Conservation (phyloP, 2,888 invertebrate genomes). For the Drosophila bunnanda region DNA sequence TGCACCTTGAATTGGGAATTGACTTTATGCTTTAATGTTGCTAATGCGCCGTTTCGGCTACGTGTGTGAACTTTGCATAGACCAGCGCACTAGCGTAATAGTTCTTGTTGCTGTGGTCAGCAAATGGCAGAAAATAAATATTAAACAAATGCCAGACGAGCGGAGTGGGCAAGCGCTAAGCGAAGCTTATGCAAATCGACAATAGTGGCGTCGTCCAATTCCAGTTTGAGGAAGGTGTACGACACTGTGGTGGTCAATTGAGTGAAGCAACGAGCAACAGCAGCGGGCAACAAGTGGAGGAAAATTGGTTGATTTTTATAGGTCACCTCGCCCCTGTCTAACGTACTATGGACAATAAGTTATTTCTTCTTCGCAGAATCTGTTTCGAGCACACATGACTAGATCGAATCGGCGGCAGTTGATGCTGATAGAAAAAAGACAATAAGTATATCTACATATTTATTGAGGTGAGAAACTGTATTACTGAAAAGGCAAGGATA, state of each 20-base stretch:
- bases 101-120: slow-evolving; percentile 71
- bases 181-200: slow-evolving; percentile 59
- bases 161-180: slow-evolving; percentile 12
- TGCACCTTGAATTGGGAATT: slow-evolving; percentile 26
- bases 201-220: slow-evolving; percentile 26
- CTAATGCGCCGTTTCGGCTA: slow-evolving; percentile 15
- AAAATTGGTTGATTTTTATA: slow-evolving; percentile 21
- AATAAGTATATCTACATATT: not conserved
- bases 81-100: slow-evolving; percentile 17
- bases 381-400: not conserved
- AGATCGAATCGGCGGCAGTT: not conserved
- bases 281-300: slow-evolving; percentile 15
- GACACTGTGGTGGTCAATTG: slow-evolving; percentile 9
- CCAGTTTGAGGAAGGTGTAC: slow-evolving; percentile 17
- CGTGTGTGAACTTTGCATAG: slow-evolving; percentile 32
- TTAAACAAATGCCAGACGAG: slow-evolving; percentile 62
- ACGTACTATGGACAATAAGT: slow-evolving; percentile 1
- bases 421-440: not conserved
- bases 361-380: not conserved
- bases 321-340: slow-evolving; percentile 18
- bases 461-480: not conserved
- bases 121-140: slow-evolving; percentile 81
- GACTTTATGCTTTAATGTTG: slow-evolving; percentile 37
- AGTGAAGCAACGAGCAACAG: slow-evolving; percentile 9
- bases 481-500: not conserved